A percentile compares a stretch with the other conserved stretches of the same genome.
These are phyloP conservation scores for Ernsta delagoae DNA, from an alignment of 2,888 invertebrate genomes.

Conservation along the genomic window DNA sequence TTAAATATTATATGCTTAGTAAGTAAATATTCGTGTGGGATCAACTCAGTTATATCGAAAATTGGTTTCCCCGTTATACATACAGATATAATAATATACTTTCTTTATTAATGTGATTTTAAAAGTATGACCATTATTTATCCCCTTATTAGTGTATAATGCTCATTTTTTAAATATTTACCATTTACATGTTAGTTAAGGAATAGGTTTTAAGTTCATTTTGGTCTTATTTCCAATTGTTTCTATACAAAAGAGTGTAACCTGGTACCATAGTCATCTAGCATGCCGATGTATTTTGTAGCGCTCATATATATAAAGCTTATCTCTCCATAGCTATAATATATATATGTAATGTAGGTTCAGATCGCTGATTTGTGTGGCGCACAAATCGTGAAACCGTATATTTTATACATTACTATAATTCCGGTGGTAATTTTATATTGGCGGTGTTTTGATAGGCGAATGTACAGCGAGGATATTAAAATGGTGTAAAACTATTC, in stretches of 20 bases:
- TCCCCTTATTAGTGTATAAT: conserved; percentile 77
- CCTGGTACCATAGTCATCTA: conserved; percentile 54
- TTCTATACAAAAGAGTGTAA: conserved; percentile 53
- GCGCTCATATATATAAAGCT: conserved; percentile 54
- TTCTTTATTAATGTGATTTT: conserved; percentile 71
- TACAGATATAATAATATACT: conserved; percentile 46
- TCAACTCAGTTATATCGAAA: conserved; percentile 54
- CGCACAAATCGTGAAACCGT: conserved; percentile 67
- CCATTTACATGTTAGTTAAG: conserved; percentile 75
- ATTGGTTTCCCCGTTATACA: conserved; percentile 45
- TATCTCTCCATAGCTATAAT: conserved; percentile 59
- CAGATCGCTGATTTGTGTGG: conserved; percentile 59
- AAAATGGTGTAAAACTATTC: conserved; percentile 47
- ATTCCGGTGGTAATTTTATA: conserved; percentile 43
- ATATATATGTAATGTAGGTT: conserved; percentile 39
- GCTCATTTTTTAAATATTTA: conserved; percentile 81
- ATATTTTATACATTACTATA: conserved; percentile 43
- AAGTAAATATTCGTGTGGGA: conserved; percentile 57
- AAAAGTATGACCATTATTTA: conserved; percentile 77
- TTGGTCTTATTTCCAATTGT: conserved; percentile 61
- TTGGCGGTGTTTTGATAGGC: conserved; percentile 52
- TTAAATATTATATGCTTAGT: conserved; percentile 65
- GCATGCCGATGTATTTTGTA: conserved; percentile 19
- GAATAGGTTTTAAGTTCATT: conserved; percentile 72
- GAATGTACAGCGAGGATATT: conserved; percentile 58